Conservation (phyloP, 2,888 invertebrate genomes). For the Cephonodes hylas region DNA sequence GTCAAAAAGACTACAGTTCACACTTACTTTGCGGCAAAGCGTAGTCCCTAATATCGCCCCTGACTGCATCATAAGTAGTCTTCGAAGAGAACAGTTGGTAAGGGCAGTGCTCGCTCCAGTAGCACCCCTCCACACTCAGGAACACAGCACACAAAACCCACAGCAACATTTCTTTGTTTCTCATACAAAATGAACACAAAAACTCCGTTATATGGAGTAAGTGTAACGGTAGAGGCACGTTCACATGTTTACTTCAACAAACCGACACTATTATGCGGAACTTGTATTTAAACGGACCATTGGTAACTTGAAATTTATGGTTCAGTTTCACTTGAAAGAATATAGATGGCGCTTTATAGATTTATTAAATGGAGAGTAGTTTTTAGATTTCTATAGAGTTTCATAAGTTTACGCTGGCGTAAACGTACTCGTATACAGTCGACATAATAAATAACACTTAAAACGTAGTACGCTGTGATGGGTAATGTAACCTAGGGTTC, state of each 20-base stretch:
- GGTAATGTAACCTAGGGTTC: too few relatives aligned
- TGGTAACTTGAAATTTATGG: background rate
- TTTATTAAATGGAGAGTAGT: too few relatives aligned
- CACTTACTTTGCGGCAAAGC: slow-evolving; percentile 52
- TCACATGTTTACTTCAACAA: background rate
- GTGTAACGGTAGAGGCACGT: background rate
- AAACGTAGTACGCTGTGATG: too few relatives aligned
- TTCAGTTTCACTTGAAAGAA: background rate
- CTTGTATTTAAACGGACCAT: too few relatives aligned
- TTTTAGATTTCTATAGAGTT: too few relatives aligned
- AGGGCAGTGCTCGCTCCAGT: slow-evolving; percentile 54
- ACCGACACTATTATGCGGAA: background rate
- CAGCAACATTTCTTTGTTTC: background rate
- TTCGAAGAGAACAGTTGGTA: slow-evolving; percentile 54
- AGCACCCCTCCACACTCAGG: slow-evolving; percentile 43
- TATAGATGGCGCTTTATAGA: background rate
- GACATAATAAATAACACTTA: too few relatives aligned
- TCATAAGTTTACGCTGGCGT: too few relatives aligned
- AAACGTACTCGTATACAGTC: too few relatives aligned
- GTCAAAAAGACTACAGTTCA: background rate
- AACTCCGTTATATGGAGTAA: background rate
- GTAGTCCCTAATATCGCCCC: slow-evolving; percentile 64
- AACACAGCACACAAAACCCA: slow-evolving; percentile 23
- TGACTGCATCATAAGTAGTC: slow-evolving; percentile 60
- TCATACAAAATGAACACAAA: background rate